Base-by-base conservation (phyloP, 2,113 vertebrate genomes). In the Mobula hypostoma region DNA sequence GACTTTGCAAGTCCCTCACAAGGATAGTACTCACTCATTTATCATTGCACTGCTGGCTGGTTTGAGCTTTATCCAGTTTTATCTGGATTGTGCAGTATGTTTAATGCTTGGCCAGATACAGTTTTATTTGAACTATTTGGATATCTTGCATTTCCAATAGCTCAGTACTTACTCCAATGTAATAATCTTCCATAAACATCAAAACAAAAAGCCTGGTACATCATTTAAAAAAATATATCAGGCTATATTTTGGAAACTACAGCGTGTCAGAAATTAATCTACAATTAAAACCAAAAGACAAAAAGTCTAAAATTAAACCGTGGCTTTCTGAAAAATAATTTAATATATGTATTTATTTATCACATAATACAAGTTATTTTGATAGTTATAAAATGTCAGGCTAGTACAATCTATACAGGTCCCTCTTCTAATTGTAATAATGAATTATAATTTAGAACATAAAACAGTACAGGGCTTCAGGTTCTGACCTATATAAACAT, bases 11-110 rank as follows among this genome's bases (percentile, higher is more conserved):
- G 58, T 76, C 90, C 94, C 32, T 94, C 94, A 91, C 94, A 95
- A 95, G 82, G 95, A 92, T 92, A 94, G 80, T 77, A 9, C 74
- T 83, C 87, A 92, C 70, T 92, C 87, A 94, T 92, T 94, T 88
- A 92, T 79, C 74, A 78, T 32, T 94, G 48, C 24, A 78, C 7
- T 78, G 94, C 14, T 29, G 74, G 2, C 63, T 91, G 17, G n/a
- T 70, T 80, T 61, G 58, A 36, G 61, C 14, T 90, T n/a, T 32
- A 68, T 17, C 7, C 19, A 40, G 36, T 93, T 74, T 74, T 72
- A 74, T 27, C 68, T 93, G 40, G 68, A 74, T 68, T 74, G 40
- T 27, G 8, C 32, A 70, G 66, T 70, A 91, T 91, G 61, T 19
- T 63, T 36, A 68, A 36, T 91, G 68, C 32, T 92, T 24, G 19